A percentile compares a stretch with the other conserved stretches of the same genome.
phyloP scores from a whole-genome alignment of 2,888 invertebrate genomes.

The Cyclophora albipunctata region DNA sequence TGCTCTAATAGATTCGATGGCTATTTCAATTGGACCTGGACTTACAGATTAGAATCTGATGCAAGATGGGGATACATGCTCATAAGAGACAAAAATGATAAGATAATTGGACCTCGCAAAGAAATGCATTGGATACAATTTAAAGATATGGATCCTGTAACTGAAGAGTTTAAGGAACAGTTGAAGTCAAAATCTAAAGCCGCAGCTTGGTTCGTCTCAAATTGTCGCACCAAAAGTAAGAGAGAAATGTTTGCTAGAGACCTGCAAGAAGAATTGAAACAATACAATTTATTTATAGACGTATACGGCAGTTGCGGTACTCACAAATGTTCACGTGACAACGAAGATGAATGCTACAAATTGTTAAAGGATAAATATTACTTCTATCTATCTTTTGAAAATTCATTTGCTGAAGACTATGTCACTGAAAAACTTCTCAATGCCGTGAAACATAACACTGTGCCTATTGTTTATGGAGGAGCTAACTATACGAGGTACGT shows the following conservation, averaged over 20 bases:
- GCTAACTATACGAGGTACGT: conserved; percentile 69
- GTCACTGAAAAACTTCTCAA: conserved; percentile 43
- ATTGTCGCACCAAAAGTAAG: conserved; percentile 28
- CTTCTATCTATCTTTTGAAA: conserved; percentile 48
- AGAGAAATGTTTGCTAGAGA: conserved; percentile 21
- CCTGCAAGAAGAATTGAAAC: conserved; percentile 21
- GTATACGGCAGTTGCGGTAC: conserved; percentile 38
- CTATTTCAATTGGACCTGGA: conserved; percentile 63
- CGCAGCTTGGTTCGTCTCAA: conserved; percentile 41
- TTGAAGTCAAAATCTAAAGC: conserved; percentile 30
- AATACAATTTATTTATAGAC: conserved; percentile 31
- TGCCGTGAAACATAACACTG: conserved; percentile 67
- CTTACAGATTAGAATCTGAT: conserved; percentile 48
- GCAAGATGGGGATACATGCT: conserved; percentile 45
- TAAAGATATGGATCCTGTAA: conserved; percentile 34
- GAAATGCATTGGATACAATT: conserved; percentile 36
- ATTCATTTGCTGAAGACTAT: conserved; percentile 40
- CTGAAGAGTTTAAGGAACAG: conserved; percentile 22
- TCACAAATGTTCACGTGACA: conserved; percentile 22
- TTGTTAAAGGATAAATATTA: conserved; percentile 34
- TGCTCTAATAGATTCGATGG: conserved; percentile 34
- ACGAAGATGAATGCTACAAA: conserved; percentile 22
- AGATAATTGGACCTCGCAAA: conserved; percentile 33
- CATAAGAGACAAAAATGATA: conserved; percentile 28
- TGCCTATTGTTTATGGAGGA: conserved; percentile 79